phyloP scores from a whole-genome alignment of 2,888 invertebrate genomes.

The Xestoiulus laeticollis region DNA sequence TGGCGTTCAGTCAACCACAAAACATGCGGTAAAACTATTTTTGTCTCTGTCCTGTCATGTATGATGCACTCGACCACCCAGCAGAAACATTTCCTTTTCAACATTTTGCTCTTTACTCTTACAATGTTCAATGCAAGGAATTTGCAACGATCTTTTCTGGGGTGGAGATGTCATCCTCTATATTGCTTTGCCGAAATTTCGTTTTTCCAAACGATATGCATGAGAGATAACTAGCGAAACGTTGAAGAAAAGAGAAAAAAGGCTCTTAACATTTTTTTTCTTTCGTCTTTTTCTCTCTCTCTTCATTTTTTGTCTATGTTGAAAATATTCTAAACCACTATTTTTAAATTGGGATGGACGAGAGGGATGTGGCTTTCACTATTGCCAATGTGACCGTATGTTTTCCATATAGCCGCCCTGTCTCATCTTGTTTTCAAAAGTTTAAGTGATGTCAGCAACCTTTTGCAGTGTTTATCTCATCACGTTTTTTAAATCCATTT shows the following conservation, averaged over 20 bases:
- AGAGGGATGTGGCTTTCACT: conserved; percentile 27
- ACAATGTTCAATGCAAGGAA: not conserved
- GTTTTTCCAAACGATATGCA: not conserved
- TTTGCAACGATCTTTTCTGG: not conserved
- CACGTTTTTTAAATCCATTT: not conserved
- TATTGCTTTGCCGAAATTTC: not conserved
- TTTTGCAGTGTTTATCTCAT: not conserved
- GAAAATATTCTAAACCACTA: not conserved
- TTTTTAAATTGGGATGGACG: conserved; percentile 34
- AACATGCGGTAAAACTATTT: conserved; percentile 23
- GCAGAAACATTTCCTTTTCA: not conserved
- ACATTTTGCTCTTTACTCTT: not conserved
- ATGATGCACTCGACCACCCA: not conserved
- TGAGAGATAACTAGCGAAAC: not conserved
- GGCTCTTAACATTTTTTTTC: not conserved
- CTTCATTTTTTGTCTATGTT: not conserved
- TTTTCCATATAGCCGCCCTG: not conserved
- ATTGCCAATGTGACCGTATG: not conserved
- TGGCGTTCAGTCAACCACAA: conserved; percentile 16
- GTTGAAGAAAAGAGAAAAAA: not conserved
- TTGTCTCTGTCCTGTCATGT: not conserved
- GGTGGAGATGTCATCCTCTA: not conserved
- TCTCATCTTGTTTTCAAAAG: not conserved
- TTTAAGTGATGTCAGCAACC: not conserved
- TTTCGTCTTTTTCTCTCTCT: not conserved